Percentiles rank a stretch among this genome's conserved stretches.
phyloP scores from a whole-genome alignment of 2,888 invertebrate genomes.

The Polyommatus iphigenia region DNA sequence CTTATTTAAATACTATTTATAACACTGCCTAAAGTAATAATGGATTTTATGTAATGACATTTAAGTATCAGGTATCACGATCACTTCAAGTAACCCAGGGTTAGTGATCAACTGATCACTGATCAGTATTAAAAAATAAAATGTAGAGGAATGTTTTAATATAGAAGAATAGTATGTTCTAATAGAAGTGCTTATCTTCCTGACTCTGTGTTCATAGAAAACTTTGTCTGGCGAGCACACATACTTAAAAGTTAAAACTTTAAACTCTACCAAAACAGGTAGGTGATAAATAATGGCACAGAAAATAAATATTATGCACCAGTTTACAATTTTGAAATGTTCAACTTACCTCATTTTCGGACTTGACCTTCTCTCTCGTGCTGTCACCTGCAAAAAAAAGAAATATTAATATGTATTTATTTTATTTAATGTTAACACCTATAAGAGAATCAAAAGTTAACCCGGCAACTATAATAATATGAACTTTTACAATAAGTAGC shows the following conservation, averaged over 20 bases:
- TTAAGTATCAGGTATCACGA: neutral
- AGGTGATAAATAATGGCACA: neutral
- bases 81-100: neutral
- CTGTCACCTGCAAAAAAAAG: slow-evolving; percentile 70
- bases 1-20: neutral
- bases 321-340: neutral
- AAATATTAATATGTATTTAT: slow-evolving; percentile 8
- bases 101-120: neutral
- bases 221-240: neutral
- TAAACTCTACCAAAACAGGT: neutral
- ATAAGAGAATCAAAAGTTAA: neutral
- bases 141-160: neutral
- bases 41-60: neutral
- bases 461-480: no score
- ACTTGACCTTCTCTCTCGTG: slow-evolving; percentile 68
- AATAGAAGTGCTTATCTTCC: no score
- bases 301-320: neutral
- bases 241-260: neutral
- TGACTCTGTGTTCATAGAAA: neutral
- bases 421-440: neutral
- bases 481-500: no score
- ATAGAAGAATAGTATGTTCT: neutral
- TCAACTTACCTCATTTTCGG: slow-evolving; percentile 70
- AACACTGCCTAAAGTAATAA: neutral
- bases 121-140: neutral